Evolutionary conservation across 2,113 vertebrate genomes (phyloP), one percentile per base, ranked within the genome.

Genomic region (Thunnus maccoyii): DNA sequence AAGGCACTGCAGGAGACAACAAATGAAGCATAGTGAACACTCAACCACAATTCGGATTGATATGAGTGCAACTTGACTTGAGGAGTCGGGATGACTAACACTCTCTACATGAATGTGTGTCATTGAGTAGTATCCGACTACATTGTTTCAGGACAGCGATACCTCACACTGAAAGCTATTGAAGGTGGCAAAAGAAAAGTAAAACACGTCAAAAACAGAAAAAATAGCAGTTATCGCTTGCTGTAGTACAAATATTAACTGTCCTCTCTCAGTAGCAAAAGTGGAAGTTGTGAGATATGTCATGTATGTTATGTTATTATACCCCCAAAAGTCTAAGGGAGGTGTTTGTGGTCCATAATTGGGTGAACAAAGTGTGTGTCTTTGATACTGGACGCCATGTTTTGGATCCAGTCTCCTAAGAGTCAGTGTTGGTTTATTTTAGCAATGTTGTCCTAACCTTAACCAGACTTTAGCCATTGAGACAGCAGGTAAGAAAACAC

Each of bases 31-130:
- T 73, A 69, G 66, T 17, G 36, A 79, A 46, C 41, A 58, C 67
- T 84, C 48, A 1, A 5, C 44, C 17, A 27, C 36, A 50, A 2
- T 75, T 77, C 63, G 56, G 80, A 85, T 72, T 51, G 66, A 67
- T 66, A 18, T 51, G 61, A 87, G 83, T 50, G 63, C 0, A 76
- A 22, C 76, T 85, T 85, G 80, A 89, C 82, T 80, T 80, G 62
- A 16, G 11, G 62, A 69, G 68, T 80, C 52, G 46, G 63, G 44
- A 72, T 69, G 67, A 88, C 57, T 61, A 82, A 60, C 72, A 60
- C 7, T 8, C 54, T 78, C 51, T 0, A 36, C 64, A 58, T n/a
- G 67, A 20, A 58, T 5, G 0, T 8, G 61, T 64, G 61, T 63
- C 58, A 48, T 30, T 10, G 56, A 3, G 0, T 22, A 14, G 25